Evolutionary conservation across 1,140 invertebrate genomes (phyloP).

Genomic region (Aphidius gifuensis): DNA sequence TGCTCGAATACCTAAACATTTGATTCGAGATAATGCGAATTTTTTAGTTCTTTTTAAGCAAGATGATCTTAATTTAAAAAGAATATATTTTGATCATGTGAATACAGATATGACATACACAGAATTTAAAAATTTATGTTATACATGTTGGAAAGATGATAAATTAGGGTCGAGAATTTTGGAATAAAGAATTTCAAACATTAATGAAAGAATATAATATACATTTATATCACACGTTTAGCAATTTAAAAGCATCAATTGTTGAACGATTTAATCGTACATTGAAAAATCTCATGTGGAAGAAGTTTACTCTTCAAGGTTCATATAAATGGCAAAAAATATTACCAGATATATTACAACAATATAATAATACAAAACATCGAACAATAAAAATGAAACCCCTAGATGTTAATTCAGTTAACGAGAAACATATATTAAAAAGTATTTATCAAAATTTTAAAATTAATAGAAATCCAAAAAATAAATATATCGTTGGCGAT

Average conservation of each 20-base stretch:
- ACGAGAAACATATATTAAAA: constrained; percentile 9
- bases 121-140: too few relatives aligned
- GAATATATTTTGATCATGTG: too few relatives aligned
- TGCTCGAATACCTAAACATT: too few relatives aligned
- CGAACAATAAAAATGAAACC: constrained; percentile 3
- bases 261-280: background rate
- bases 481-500: constrained; percentile 1
- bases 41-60: too few relatives aligned
- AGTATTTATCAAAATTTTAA: background rate
- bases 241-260: background rate
- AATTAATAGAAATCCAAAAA: background rate
- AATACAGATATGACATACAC: too few relatives aligned
- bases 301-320: background rate
- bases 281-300: background rate
- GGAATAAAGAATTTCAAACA: background rate
- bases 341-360: background rate
- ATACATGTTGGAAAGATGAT: too few relatives aligned
- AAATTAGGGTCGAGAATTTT: too few relatives aligned
- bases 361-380: background rate
- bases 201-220: constrained; percentile 1
- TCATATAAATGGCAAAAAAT: background rate
- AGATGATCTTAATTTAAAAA: too few relatives aligned
- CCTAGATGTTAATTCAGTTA: background rate
- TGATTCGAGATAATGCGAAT: too few relatives aligned
- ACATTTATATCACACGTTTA: background rate